Base-by-base conservation (phyloP, 2,113 vertebrate species). In the Prunella himalayana region DNA sequence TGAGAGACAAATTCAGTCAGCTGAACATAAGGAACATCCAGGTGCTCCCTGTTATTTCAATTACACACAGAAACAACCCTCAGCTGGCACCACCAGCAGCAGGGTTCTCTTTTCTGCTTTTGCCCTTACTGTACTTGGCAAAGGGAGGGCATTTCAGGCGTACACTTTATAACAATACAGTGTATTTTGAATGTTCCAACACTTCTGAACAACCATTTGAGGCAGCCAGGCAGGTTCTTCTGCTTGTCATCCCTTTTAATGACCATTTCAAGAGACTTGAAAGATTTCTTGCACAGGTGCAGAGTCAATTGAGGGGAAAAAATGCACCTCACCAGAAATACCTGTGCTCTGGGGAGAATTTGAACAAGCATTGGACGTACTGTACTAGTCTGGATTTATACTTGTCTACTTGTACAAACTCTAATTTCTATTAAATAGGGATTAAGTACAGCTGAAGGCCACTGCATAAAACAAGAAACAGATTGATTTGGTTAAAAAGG, bases 321-420 rank as follows among this genome's bases (percentile, higher is more conserved):
- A 78, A 85, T 13, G 6, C 9, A 77, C 47, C 39, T 78, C n/a
- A 39, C 9, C 30, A 77, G 60, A 88, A 94, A 83, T 6, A n/a
- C 5, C 3, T 11, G 8, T 0, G 0, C n/a, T 76, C 25, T 76
- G 37, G n/a, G 23, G 71, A 72, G 31, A 91, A 83, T 30, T 41
- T 59, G 25, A 80, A 23, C 16, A 69, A 53, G 11, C 19, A 25
- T 0, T 45, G 13, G 22, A 50, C 3, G 2, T 25, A 60, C 23
- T 61, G 13, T 28, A 57, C 31, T 25, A 7, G 15, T 53, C 54
- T 82, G 33, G 11, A 82, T 75, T 66, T 61, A 41, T 23, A 69
- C n/a, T 56, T 39, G 5, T n/a, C 56, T 44, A 39, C 51, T 42
- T 39, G 5, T 10, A 50, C 12, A 75, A 81, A 20, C 44, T 49